Evolutionary conservation across 2,888 invertebrate genomes (phyloP).

Genomic region (Bombylius major): DNA sequence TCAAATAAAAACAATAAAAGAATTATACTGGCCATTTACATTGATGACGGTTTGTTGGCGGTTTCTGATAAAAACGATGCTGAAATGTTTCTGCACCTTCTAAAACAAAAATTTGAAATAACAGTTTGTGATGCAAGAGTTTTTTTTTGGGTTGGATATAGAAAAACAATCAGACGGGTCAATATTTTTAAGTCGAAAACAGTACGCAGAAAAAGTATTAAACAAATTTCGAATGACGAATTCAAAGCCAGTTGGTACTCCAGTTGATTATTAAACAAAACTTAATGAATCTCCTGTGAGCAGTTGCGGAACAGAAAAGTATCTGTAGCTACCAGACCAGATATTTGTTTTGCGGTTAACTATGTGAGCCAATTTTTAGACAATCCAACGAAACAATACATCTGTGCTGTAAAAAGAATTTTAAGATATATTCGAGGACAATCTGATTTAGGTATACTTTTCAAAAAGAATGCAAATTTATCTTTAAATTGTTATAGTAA

Average conservation of each 20-base stretch:
- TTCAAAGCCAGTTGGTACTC: conserved; percentile 8
- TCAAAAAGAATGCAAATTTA: background rate
- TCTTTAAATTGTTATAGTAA: conserved; percentile 1
- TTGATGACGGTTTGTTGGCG: conserved; percentile 20
- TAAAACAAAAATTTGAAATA: conserved; percentile 7
- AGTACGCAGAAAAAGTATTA: conserved; percentile 11
- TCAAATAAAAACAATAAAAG: no score
- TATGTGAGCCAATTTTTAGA: conserved; percentile 7
- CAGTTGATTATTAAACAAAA: conserved; percentile 1
- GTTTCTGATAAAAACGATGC: conserved; percentile 9
- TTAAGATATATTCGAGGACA: conserved; percentile 4
- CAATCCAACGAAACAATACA: background rate
- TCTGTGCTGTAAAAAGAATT: conserved; percentile 7
- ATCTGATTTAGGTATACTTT: background rate
- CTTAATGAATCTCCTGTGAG: background rate
- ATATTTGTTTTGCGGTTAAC: conserved; percentile 13
- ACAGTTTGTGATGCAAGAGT: conserved; percentile 8
- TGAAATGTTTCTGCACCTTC: conserved; percentile 6
- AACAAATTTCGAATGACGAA: conserved; percentile 11
- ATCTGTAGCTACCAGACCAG: conserved; percentile 14
- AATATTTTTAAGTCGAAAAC: conserved; percentile 11
- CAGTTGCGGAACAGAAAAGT: background rate
- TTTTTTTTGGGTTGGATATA: conserved; percentile 13
- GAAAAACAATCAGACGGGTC: background rate
- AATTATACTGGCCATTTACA: conserved; percentile 19